These are phyloP conservation scores for Octonoba sinensis DNA, from an alignment of 2,888 invertebrate species.

Conservation along the genomic window DNA sequence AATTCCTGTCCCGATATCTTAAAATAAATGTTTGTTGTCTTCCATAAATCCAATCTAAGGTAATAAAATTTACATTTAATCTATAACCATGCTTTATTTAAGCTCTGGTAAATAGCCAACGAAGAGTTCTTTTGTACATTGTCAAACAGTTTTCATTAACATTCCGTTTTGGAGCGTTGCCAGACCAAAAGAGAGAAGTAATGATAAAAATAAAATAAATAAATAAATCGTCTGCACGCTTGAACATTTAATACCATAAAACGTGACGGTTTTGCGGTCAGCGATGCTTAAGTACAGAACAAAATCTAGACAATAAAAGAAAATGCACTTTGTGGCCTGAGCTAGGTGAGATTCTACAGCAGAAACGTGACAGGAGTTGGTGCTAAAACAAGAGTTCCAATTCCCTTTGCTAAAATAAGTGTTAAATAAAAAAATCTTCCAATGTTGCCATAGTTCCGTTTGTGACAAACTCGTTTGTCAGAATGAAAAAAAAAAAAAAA, in stretches of 20 bases:
- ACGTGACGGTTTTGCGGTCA: slow-evolving; percentile 52
- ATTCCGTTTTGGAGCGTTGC: slow-evolving; percentile 29
- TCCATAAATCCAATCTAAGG: slow-evolving; percentile 22
- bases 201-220: slow-evolving; percentile 14
- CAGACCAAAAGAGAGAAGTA: slow-evolving; percentile 7
- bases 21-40: too few relatives aligned
- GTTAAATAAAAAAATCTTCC: too few relatives aligned
- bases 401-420: too few relatives aligned
- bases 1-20: too few relatives aligned
- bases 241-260: slow-evolving; percentile 52
- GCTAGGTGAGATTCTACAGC: slow-evolving; percentile 16
- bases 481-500: too few relatives aligned
- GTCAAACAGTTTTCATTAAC: slow-evolving; percentile 51
- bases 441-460: too few relatives aligned
- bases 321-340: slow-evolving; percentile 22
- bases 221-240: slow-evolving; percentile 18
- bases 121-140: neutral
- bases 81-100: neutral
- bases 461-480: too few relatives aligned
- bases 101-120: neutral
- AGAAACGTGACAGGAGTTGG: slow-evolving; percentile 17
- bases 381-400: too few relatives aligned
- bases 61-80: slow-evolving; percentile 45
- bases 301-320: slow-evolving; percentile 11
- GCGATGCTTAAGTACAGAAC: slow-evolving; percentile 32